Conservation (phyloP, 2,888 invertebrate species). For the Tethea ocularis region DNA sequence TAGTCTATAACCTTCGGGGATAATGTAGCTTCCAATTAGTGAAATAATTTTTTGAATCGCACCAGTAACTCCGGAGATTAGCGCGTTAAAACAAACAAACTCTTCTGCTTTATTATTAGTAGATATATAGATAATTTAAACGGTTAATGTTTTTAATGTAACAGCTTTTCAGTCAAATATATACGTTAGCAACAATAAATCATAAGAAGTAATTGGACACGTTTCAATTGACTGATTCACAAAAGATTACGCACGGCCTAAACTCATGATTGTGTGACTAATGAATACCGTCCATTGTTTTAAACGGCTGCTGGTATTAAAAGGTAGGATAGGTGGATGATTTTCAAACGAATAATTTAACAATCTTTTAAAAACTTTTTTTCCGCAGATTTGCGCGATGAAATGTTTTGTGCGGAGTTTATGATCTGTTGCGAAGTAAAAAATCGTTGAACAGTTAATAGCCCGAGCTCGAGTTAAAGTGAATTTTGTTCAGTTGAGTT, state of each 20-base stretch:
- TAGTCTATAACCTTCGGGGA: too few relatives aligned
- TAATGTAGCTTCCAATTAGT: too few relatives aligned
- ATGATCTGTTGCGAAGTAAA: too few relatives aligned
- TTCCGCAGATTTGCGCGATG: background rate
- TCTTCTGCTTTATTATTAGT: too few relatives aligned
- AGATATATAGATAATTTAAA: too few relatives aligned
- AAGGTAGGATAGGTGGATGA: slow-evolving; percentile 9
- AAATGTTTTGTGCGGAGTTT: background rate
- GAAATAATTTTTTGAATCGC: too few relatives aligned
- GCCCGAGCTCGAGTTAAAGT: too few relatives aligned
- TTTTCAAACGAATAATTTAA: background rate
- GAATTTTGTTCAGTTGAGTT: too few relatives aligned
- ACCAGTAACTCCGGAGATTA: too few relatives aligned
- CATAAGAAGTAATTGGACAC: slow-evolving; percentile 22
- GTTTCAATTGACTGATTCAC: slow-evolving; percentile 29
- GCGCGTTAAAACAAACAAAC: too few relatives aligned
- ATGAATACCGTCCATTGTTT: slow-evolving; percentile 35
- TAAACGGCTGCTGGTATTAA: slow-evolving; percentile 25
- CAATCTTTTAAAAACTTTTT: slow-evolving; percentile 1
- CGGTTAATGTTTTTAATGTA: slow-evolving; percentile 21
- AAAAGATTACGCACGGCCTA: slow-evolving; percentile 27
- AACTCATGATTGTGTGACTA: slow-evolving; percentile 32
- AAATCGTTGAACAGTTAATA: too few relatives aligned
- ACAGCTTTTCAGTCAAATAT: slow-evolving; percentile 13
- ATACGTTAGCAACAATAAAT: slow-evolving; percentile 18